Percentiles rank a stretch among this genome's conserved stretches.
Conservation (phyloP, 92 coral and sea anemone species). For the Zoanthus sociatus region DNA sequence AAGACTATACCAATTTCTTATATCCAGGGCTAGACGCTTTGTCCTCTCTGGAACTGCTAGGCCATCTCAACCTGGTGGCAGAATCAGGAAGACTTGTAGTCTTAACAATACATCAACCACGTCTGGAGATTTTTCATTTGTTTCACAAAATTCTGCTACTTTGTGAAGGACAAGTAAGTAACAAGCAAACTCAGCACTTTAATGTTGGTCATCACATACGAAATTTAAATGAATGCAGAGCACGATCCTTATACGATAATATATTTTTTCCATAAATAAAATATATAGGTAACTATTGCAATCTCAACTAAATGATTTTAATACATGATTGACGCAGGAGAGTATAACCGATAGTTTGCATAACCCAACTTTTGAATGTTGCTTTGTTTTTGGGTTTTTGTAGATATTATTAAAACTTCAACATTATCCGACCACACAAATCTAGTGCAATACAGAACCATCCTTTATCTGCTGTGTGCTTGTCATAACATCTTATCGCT, state of each 20-base stretch:
- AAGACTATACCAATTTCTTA: not conserved
- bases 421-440: too few species aligned
- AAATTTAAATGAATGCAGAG: too few species aligned
- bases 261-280: too few species aligned
- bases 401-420: too few species aligned
- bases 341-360: too few species aligned
- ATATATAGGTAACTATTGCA: too few species aligned
- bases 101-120: conserved; percentile 73
- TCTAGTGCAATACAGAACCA: not conserved
- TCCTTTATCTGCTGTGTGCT: not conserved
- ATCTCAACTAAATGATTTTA: too few species aligned
- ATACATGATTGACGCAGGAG: too few species aligned
- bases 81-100: conserved; percentile 72
- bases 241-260: too few species aligned
- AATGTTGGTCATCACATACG: too few species aligned
- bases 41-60: conserved; percentile 68
- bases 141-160: conserved; percentile 75
- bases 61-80: conserved; percentile 74
- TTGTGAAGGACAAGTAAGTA: conserved; percentile 70
- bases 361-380: too few species aligned
- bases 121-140: conserved; percentile 74
- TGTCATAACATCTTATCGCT: not conserved
- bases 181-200: not conserved
- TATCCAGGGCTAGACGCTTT: conserved; percentile 67
- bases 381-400: too few species aligned